Conservation (phyloP, 2,797 vertebrate species). For the Glossophaga mutica region DNA sequence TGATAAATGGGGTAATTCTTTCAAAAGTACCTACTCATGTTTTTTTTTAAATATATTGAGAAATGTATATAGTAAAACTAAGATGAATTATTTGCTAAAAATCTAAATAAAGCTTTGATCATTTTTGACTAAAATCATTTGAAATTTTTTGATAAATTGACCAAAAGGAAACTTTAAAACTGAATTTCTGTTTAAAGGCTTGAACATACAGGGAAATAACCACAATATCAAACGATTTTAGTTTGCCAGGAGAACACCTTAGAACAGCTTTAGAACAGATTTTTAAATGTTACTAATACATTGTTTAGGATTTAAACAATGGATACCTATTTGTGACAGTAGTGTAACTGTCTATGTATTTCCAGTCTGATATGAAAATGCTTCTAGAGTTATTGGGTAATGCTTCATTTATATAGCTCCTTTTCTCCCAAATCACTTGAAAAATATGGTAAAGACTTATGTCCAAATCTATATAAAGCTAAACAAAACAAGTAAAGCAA, state of each 20-base stretch:
- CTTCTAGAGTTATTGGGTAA: neutral
- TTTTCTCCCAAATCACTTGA: neutral
- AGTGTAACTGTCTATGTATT: neutral
- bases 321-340: neutral
- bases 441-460: constrained; percentile 3
- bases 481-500: constrained; percentile 6
- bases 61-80: constrained; percentile 52
- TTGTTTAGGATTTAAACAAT: neutral
- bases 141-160: neutral
- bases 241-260: neutral
- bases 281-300: neutral
- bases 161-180: constrained; percentile 45
- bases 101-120: constrained; percentile 62
- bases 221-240: neutral
- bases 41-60: neutral
- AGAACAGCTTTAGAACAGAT: too few species aligned
- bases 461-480: neutral
- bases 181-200: neutral
- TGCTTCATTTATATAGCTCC: neutral
- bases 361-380: neutral
- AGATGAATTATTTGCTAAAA: constrained; percentile 67
- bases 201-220: neutral
- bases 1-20: constrained; percentile 75
- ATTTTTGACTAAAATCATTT: neutral
- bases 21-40: constrained; percentile 43